Base-by-base conservation (phyloP, 2,888 invertebrate species). In the Athalia circularis region DNA sequence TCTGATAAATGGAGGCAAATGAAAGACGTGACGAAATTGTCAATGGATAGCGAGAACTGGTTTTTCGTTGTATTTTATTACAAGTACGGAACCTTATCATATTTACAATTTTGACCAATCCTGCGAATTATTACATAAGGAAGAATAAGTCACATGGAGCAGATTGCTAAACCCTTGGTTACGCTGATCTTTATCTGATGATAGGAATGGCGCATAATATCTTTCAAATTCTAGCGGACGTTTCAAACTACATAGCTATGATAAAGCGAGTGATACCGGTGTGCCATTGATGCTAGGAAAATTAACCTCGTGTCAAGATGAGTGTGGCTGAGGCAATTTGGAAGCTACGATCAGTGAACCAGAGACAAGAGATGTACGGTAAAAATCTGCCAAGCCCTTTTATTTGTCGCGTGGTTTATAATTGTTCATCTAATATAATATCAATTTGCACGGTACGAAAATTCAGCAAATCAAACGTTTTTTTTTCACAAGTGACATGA, bases 71-170 rank as follows among this genome's bases (percentile, higher is more conserved):
- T 86, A 83, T 88, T 89, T 88, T 88, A 88, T 88, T 89, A 88
- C 87, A 89, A 88, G 86, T 87, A 87, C 85, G 85, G 82, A 85
- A 84, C 81, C 84, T 87, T 87, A 86, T 50, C 80, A 84, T 88
- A 88, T 88, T 84, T 88, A 88, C 88, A 88, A 83, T 87, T 80
- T 86, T 84, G 82, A 83, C 83, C 84, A 84, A 86, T 84, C 79
- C 84, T 87, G 88, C 83, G 85, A 86, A 87, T 85, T 87, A 84
- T 88, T 87, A 86, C 86, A 88, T 68, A 5, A 11, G 52, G 13
- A 87, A 88, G 88, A 88, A 88, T 87, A 87, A 87, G 83, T 86
- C 86, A 87, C 83, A 79, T 82, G 84, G 81, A 77, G 5, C 59
- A 5, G 48, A 11, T 68, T 68, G 5, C 15, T 47, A 67, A 13